These are phyloP conservation scores for Pollimyrus isidori DNA, from an alignment of 2,113 vertebrate genomes.

Conservation along the genomic window DNA sequence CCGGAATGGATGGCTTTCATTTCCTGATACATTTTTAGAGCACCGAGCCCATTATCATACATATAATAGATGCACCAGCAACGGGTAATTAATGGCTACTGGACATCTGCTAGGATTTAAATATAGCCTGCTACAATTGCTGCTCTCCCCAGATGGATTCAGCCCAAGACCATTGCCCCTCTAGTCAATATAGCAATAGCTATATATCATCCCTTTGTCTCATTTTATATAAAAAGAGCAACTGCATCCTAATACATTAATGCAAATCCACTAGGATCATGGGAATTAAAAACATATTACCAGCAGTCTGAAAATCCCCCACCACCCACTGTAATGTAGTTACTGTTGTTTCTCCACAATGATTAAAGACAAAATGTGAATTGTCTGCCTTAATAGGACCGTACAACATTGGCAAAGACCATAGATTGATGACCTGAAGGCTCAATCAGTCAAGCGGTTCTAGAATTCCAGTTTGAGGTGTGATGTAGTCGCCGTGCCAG, in stretches of 20 bases:
- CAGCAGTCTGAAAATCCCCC: background rate
- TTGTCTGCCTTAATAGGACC: background rate
- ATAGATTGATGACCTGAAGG: background rate
- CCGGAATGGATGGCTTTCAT: constrained; percentile 12
- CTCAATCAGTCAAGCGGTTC: background rate
- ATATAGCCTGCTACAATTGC: constrained; percentile 9
- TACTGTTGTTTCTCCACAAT: background rate
- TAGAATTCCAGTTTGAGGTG: background rate
- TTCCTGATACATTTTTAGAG: constrained; percentile 13
- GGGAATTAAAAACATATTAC: constrained; percentile 8
- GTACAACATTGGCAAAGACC: background rate
- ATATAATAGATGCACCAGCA: constrained; percentile 16
- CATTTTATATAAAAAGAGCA: background rate
- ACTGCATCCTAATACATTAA: constrained; percentile 6
- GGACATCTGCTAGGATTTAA: constrained; percentile 21
- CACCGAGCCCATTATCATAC: background rate
- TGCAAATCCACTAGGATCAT: background rate
- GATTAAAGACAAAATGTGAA: background rate
- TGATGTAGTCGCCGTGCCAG: background rate
- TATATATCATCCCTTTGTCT: constrained; percentile 8
- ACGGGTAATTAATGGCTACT: constrained; percentile 19
- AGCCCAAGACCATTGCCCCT: background rate
- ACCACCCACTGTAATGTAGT: background rate
- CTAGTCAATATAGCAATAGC: constrained; percentile 5
- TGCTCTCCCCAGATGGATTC: background rate